A percentile compares a stretch with the other conserved stretches of the same genome.
phyloP scores from a whole-genome alignment of 2,888 invertebrate genomes.

The Eupithecia tripunctaria region DNA sequence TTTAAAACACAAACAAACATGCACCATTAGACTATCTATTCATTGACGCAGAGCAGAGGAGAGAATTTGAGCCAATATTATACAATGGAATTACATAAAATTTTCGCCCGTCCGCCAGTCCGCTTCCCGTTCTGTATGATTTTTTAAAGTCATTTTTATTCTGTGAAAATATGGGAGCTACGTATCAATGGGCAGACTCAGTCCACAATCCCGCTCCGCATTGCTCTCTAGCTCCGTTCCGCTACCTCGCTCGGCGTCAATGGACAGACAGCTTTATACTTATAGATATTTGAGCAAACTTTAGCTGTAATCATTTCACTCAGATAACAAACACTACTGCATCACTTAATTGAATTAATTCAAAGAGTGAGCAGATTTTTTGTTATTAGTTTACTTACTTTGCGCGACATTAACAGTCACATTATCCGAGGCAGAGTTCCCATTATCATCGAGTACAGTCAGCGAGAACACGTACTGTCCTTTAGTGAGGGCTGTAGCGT shows the following conservation, averaged over 20 bases:
- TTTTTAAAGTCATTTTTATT: no score
- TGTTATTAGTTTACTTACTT: constrained; percentile 84
- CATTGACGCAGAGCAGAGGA: no score
- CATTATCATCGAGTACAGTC: constrained; percentile 93
- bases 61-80: no score
- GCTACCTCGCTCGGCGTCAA: no score
- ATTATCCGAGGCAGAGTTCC: constrained; percentile 89
- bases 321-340: background rate
- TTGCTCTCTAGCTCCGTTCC: no score
- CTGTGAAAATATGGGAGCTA: no score
- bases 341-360: background rate
- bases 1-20: constrained; percentile 3
- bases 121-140: no score
- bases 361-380: background rate
- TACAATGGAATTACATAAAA: no score
- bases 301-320: background rate
- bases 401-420: constrained; percentile 92
- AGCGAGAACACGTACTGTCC: constrained; percentile 93
- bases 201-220: no score
- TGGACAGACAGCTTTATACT: background rate
- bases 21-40: background rate
- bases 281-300: background rate
- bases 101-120: no score
- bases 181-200: no score
- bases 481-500: constrained; percentile 92